Evolutionary conservation across 2,797 vertebrate species (phyloP).

Genomic region (Phalloptychus januarius): DNA sequence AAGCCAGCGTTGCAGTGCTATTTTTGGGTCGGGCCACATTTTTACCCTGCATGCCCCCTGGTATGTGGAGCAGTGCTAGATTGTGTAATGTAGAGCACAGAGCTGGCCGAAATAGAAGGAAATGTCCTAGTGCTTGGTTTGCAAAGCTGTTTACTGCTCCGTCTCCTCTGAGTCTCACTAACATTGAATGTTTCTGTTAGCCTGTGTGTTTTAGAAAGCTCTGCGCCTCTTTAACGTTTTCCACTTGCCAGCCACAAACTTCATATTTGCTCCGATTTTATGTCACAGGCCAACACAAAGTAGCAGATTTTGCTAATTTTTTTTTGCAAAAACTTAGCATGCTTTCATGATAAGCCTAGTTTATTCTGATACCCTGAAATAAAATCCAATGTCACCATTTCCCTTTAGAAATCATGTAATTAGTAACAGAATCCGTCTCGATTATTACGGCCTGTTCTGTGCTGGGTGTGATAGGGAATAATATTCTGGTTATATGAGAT

Average conservation of each 20-base stretch:
- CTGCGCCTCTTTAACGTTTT: neutral
- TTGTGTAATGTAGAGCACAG: slow-evolving; percentile 58
- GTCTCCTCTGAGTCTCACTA: slow-evolving; percentile 8
- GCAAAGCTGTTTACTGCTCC: slow-evolving; percentile 12
- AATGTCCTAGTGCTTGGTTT: slow-evolving; percentile 29
- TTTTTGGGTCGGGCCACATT: slow-evolving; percentile 69
- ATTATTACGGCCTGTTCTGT: neutral
- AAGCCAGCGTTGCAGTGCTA: slow-evolving; percentile 60
- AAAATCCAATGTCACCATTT: neutral
- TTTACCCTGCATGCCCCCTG: slow-evolving; percentile 65
- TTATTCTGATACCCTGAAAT: neutral
- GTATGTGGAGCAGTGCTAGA: slow-evolving; percentile 60
- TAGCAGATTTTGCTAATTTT: neutral
- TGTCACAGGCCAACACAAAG: no score
- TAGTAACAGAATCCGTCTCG: neutral
- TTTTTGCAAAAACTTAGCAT: neutral
- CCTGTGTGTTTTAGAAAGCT: slow-evolving; percentile 1
- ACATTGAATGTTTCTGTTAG: slow-evolving; percentile 4
- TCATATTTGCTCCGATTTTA: neutral
- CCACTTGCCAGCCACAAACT: neutral
- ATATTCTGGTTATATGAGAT: neutral
- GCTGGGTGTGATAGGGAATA: neutral
- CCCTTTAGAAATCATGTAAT: neutral
- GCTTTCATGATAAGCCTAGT: neutral
- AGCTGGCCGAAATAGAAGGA: slow-evolving; percentile 41